Conservation (phyloP, 2,888 invertebrate species). For the Meghimatium bilineatum region DNA sequence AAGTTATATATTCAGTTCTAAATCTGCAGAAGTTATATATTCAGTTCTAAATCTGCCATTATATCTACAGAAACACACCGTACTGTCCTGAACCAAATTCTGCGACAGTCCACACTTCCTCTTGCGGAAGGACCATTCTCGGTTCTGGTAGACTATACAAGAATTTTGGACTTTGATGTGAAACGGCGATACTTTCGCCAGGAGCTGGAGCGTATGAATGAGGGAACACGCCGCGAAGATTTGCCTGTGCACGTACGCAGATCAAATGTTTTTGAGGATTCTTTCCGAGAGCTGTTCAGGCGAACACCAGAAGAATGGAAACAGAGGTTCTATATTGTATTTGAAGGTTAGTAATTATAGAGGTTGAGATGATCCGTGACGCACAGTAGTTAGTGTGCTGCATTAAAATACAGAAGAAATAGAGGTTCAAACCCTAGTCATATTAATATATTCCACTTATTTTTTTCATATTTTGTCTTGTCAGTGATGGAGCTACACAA, state of each 20-base stretch:
- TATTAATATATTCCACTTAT: too few species aligned
- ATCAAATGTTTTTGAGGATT: conserved; percentile 91
- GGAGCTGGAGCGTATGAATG: conserved; percentile 89
- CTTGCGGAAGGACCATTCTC: conserved; percentile 91
- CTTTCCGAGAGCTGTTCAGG: conserved; percentile 89
- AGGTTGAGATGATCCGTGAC: too few species aligned
- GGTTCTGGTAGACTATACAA: conserved; percentile 90
- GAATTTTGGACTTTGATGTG: conserved; percentile 92
- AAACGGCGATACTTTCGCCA: conserved; percentile 91
- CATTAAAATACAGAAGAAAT: too few species aligned
- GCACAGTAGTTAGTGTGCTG: too few species aligned
- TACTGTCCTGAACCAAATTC: conserved; percentile 91
- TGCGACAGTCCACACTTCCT: conserved; percentile 85
- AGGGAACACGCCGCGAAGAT: conserved; percentile 83
- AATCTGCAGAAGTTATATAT: too few species aligned
- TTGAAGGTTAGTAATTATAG: conserved; percentile 83
- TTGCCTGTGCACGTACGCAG: conserved; percentile 90
- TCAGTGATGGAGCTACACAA: too few species aligned
- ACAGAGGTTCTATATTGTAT: conserved; percentile 92
- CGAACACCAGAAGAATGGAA: conserved; percentile 92
- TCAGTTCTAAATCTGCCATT: not conserved
- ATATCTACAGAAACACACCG: conserved; percentile 85
- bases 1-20: too few species aligned
- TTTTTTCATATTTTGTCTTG: too few species aligned
- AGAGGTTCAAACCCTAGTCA: too few species aligned